Base-by-base conservation (phyloP, 2,888 invertebrate genomes). In the Cheilosia soror region DNA sequence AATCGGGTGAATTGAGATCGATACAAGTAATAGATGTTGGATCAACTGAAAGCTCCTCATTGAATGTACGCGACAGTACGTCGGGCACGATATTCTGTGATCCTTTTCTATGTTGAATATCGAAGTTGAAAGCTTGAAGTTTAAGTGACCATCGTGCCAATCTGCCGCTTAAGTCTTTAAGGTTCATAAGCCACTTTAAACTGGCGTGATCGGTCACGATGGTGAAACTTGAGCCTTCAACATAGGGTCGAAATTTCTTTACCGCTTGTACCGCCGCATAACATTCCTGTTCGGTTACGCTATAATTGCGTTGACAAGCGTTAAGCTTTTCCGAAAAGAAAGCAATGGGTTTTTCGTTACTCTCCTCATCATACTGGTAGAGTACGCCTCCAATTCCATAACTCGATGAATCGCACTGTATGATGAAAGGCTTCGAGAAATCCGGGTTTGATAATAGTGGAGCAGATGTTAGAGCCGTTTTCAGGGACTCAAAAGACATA, bases 21-120 rank as follows among this genome's bases (percentile, higher is more conserved):
- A 31, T 31, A 0, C 5, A 31, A 5, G 31, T 4, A 1, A 5
- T 31, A 5, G 4, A 31, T 31, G 31, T 31, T 5, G 31, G 31
- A 5, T 31, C 5, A 1, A 5, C 31, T 5, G 5, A 31, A 5
- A 72, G 25, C 11, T 49, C 69, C n/a, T 80, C 79, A 20, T 15
- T 44, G 5, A 68, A 60, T 6, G 83, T 69, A 31, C 87, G 25
- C 7, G 88, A 88, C 1, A 88, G 60, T 9, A 88, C 87, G 68
- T 89, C 89, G 0, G 89, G 87, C 0, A 89, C 88, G 1, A 87
- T 51, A 82, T 89, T 87, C 1, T 77, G 47, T 1, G 79, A 60
- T 0, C 89, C 89, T 51, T 87, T 89, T 27, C 89, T 82, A 60
- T 90, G 89, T 6, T 71, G 29, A 6, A 84, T 84, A 0, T 66